Conservation (phyloP, 53 echinoderm and acorn worm species). For the Holothuria leucospilota region DNA sequence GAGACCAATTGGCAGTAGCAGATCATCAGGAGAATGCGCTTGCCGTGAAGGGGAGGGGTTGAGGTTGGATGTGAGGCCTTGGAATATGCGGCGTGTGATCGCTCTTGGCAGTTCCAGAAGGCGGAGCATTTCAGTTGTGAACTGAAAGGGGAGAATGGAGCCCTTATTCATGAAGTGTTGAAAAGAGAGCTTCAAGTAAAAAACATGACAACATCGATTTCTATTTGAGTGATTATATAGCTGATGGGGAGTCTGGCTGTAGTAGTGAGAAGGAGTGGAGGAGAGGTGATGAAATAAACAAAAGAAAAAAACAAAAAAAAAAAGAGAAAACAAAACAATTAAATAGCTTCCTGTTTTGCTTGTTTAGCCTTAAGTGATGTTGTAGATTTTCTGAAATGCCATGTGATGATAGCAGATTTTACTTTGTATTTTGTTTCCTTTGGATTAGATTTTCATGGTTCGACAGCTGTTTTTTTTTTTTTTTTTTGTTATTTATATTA, state of each 20-base stretch:
- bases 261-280: conserved; percentile 47
- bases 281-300: conserved; percentile 28
- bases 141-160: conserved; percentile 15
- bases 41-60: conserved; percentile 35
- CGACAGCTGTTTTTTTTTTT: too few relatives aligned
- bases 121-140: conserved; percentile 2
- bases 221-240: conserved; percentile 23
- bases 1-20: conserved; percentile 49
- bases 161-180: conserved; percentile 19
- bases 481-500: too few relatives aligned
- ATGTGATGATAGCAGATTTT: conserved; percentile 22
- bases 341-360: conserved; percentile 15
- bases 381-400: conserved; percentile 24
- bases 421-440: conserved; percentile 2
- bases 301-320: conserved; percentile 10
- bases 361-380: background rate
- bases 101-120: conserved; percentile 11
- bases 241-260: conserved; percentile 50
- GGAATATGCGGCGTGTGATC: background rate
- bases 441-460: too few relatives aligned
- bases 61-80: background rate
- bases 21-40: conserved; percentile 20
- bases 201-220: conserved; percentile 17
- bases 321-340: conserved; percentile 5
- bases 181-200: conserved; percentile 19